Base-by-base conservation (phyloP, 2,888 invertebrate genomes). In the Troides aeacus region DNA sequence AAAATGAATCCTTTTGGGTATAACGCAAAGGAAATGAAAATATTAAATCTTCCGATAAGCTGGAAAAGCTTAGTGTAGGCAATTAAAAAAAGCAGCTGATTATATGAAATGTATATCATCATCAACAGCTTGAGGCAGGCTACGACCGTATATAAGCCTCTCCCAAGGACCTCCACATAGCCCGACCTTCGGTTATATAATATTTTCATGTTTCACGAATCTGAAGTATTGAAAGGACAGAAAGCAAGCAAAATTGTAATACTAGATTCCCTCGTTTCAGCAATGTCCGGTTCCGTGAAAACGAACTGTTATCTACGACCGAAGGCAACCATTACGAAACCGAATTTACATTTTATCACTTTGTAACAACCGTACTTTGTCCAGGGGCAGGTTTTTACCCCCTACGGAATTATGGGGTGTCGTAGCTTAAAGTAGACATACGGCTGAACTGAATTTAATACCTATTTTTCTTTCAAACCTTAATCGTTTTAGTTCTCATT, bases 271-370 rank as follows among this genome's bases (percentile, higher is more conserved):
- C 21, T n/a, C 8, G 60, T 50, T 66, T 66, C 24, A 66, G 23
- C 23, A 42, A 58, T 46, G 21, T 21, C 18, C 24, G 1, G 42
- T 62, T 68, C 57, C 57, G 57, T 68, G 62, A 62, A 39, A 21
- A 46, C 42, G 30, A 58, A 62, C 62, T 42, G 30, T 61, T 61
- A 66, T 66, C 66, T 62, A 67, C 62, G 42, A 67, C 56, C 68
- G 42, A 58, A 68, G 58, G 62, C 57, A 21, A 62, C 58, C 62
- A 68, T 62, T 62, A 58, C 62, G 42, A 21, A 62, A 62, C 42
- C 58, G 62, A 62, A 68, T 68, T 68, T 68, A 68, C 68, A 68
- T 68, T 68, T 68, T 68, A 68, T 62, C 68, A 58, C 62, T 42
- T 46, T 68, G 62, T 58, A 30, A 62, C 68, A 68, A 57, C 39